Percentiles rank a stretch among this genome's conserved stretches.
These are phyloP conservation scores for Psilopsiagon aurifrons DNA, from an alignment of 2,113 vertebrate species.

Conservation along the genomic window DNA sequence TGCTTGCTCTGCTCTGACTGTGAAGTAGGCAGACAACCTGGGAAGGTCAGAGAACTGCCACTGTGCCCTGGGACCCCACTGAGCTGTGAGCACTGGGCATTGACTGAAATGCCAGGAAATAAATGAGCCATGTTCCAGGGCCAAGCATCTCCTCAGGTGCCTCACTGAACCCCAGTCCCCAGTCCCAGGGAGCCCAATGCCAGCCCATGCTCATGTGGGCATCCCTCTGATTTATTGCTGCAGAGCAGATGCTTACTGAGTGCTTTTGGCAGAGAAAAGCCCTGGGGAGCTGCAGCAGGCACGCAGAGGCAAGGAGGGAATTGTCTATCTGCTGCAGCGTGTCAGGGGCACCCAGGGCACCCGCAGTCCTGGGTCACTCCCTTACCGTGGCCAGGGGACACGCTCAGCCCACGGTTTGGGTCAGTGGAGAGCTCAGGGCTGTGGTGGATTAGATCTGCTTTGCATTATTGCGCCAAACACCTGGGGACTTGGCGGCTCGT, in stretches of 20 bases:
- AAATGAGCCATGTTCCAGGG: background rate
- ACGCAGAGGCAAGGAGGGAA: background rate
- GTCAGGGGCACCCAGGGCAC: background rate
- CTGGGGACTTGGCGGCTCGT: background rate
- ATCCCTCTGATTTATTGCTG: slow-evolving; percentile 35
- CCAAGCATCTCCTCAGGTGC: background rate
- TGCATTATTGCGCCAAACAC: slow-evolving; percentile 23
- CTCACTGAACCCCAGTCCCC: background rate
- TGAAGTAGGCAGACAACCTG: background rate
- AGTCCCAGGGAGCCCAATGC: background rate
- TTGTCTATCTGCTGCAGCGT: accelerated
- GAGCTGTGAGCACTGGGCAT: background rate
- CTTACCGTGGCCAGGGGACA: background rate
- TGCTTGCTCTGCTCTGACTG: background rate
- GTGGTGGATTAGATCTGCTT: slow-evolving; percentile 9
- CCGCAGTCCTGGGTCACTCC: background rate
- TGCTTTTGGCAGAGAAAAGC: background rate
- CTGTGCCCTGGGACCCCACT: accelerated
- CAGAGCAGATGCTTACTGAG: background rate
- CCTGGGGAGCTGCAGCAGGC: background rate
- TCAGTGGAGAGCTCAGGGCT: background rate
- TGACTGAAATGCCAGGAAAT: background rate
- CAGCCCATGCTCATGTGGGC: accelerated
- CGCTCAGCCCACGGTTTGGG: accelerated
- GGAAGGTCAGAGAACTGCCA: background rate